Evolutionary conservation across 2,113 vertebrate species (phyloP).

Genomic region (Mastomys natalensis): DNA sequence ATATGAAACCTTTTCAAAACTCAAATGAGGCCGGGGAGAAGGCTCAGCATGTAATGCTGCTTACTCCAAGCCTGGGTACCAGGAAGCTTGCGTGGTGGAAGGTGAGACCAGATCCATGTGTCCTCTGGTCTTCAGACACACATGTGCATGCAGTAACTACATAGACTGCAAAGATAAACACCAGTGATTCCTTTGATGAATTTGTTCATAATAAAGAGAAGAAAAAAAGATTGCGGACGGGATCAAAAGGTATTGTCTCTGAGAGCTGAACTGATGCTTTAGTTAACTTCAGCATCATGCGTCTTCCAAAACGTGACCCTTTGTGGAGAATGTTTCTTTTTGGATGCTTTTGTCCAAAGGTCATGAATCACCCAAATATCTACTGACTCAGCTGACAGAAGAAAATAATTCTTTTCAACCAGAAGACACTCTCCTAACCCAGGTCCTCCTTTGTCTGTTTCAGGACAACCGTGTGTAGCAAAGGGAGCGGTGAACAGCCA

Average conservation of each 20-base stretch:
- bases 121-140: neutral
- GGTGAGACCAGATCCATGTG: too few relatives aligned
- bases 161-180: neutral
- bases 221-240: neutral
- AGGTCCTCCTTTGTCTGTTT: slow-evolving; percentile 78
- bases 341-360: neutral
- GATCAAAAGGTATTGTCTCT: neutral
- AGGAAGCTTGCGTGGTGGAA: neutral
- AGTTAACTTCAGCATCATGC: neutral
- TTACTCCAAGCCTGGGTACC: neutral
- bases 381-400: neutral
- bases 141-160: neutral
- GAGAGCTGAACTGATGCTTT: neutral
- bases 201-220: neutral
- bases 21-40: neutral
- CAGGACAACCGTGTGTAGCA: slow-evolving; percentile 93
- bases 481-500: slow-evolving; percentile 86
- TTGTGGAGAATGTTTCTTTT: neutral
- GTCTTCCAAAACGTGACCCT: neutral
- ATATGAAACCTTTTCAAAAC: slow-evolving; percentile 22
- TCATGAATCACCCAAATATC: neutral
- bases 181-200: neutral
- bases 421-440: neutral
- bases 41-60: neutral
- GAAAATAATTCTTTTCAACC: neutral